Evolutionary conservation across 2,113 vertebrate species (phyloP), one percentile per base, ranked within the genome.

Genomic region (Promerops cafer): DNA sequence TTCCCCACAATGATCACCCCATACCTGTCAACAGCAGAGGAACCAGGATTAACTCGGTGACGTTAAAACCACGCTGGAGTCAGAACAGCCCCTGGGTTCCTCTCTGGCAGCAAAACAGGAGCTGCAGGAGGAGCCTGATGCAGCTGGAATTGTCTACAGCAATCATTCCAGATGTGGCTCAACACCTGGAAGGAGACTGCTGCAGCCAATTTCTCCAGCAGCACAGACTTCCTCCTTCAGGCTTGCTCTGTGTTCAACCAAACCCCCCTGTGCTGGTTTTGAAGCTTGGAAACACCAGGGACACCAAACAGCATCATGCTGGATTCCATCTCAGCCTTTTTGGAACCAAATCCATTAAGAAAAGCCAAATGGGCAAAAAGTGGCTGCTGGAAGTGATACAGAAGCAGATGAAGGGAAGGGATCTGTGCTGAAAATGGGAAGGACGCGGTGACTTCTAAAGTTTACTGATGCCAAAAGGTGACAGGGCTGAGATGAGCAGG

Each of bases 1-100:
- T 99, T 99, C 15, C 99, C 99, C 65, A 99, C 99, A 8, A 99
- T 99, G 90, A 99, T 99, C 72, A 99, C 99, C 2, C 99, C 99
- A 0, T 99, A 99, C 87, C 99, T 99, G 61, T 0, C 19, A 57
- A 6, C 14, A 4, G 30, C 35, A 91, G 6, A 22, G 7, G 37
- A 31, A 19, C 4, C 7, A 8, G 2, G 20, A 3, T 33, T 1
- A 37, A 6, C 11, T 8, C 0, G 6, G 27, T 2, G 19, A 4
- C 11, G 14, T 5, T 4, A 3, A 13, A 35, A 15, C 7, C 21
- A 7, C 0, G 0, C 0, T 6, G 17, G 1, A 1, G 7, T 4
- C 35, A 7, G 2, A 16, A 7, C 5, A 65, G 59, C 50, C 37
- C 45, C 22, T 0, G 30, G 61, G 27, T 5, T 27, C 3, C 22